Evolutionary conservation across 2,888 invertebrate genomes (phyloP).

Genomic region (Pheosia tremula): DNA sequence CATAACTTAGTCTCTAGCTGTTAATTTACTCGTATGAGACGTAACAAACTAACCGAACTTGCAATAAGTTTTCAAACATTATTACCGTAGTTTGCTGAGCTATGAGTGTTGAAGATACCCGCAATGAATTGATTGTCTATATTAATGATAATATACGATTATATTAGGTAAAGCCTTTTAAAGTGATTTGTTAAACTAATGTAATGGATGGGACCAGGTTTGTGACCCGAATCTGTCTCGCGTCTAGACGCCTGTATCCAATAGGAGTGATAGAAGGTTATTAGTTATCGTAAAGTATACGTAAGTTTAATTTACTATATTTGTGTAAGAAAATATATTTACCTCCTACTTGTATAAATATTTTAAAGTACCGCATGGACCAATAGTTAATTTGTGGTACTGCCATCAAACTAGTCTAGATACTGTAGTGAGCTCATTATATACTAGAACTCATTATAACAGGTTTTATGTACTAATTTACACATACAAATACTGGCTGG

Average conservation of each 20-base stretch:
- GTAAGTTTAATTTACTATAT: too few species aligned
- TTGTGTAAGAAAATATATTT: too few species aligned
- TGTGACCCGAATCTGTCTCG: slow-evolving; percentile 1
- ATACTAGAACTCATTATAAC: too few species aligned
- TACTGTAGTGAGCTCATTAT: too few species aligned
- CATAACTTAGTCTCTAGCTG: slow-evolving; percentile 11
- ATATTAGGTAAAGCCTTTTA: neutral
- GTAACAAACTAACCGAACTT: slow-evolving; percentile 25
- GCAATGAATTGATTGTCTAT: slow-evolving; percentile 26
- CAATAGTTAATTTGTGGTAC: too few species aligned
- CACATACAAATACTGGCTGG: too few species aligned
- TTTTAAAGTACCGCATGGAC: too few species aligned
- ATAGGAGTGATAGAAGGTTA: slow-evolving; percentile 12
- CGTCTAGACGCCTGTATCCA: slow-evolving; percentile 13
- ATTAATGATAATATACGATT: slow-evolving; percentile 13
- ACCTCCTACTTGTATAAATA: too few species aligned
- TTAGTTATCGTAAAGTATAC: too few species aligned
- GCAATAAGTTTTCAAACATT: slow-evolving; percentile 24
- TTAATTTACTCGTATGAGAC: slow-evolving; percentile 25
- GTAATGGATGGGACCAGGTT: neutral
- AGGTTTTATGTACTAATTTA: too few species aligned
- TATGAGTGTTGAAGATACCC: slow-evolving; percentile 11
- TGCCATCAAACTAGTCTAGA: too few species aligned
- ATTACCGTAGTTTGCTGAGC: slow-evolving; percentile 21
- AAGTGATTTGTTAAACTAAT: slow-evolving; percentile 4